A percentile compares a stretch with the other conserved stretches of the same genome.
Evolutionary conservation across 2,113 vertebrate genomes (phyloP).

Genomic region (Dunckerocampus dactyliophorus): DNA sequence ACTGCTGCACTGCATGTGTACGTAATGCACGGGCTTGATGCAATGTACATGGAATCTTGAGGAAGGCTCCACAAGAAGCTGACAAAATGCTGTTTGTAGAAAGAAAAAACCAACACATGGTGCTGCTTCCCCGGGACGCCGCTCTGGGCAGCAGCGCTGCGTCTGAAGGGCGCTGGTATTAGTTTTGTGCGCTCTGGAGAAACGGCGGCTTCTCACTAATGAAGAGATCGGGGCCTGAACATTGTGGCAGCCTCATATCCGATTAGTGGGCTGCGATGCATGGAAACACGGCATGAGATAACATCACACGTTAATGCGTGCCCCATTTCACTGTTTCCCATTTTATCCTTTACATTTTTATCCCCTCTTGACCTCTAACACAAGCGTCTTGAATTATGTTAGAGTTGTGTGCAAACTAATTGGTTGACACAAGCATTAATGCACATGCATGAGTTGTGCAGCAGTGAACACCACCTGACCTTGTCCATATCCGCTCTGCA

Average conservation of each 20-base stretch:
- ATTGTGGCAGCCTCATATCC: slow-evolving; percentile 56
- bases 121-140: slow-evolving; percentile 69
- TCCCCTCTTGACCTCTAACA: slow-evolving; percentile 31
- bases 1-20: slow-evolving; percentile 24
- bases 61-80: slow-evolving; percentile 59
- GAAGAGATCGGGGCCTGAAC: slow-evolving; percentile 64
- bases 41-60: slow-evolving; percentile 36
- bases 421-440: slow-evolving; percentile 37
- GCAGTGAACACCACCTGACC: slow-evolving; percentile 59
- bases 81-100: slow-evolving; percentile 61
- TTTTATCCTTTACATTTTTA: slow-evolving; percentile 36
- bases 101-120: slow-evolving; percentile 74
- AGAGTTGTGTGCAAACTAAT: slow-evolving; percentile 30
- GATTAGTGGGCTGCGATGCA: slow-evolving; percentile 61
- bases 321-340: slow-evolving; percentile 47
- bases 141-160: slow-evolving; percentile 68
- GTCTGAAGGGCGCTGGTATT: slow-evolving; percentile 83
- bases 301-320: slow-evolving; percentile 46
- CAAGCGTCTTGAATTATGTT: slow-evolving; percentile 50
- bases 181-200: slow-evolving; percentile 80
- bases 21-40: too few species aligned
- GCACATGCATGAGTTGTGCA: slow-evolving; percentile 33
- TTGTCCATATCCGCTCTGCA: slow-evolving; percentile 52
- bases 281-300: slow-evolving; percentile 61
- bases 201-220: slow-evolving; percentile 72